Evolutionary conservation across 2,888 invertebrate genomes (phyloP), one percentile per base, ranked within the genome.

Genomic region (Hirtodrosophila trivittata): DNA sequence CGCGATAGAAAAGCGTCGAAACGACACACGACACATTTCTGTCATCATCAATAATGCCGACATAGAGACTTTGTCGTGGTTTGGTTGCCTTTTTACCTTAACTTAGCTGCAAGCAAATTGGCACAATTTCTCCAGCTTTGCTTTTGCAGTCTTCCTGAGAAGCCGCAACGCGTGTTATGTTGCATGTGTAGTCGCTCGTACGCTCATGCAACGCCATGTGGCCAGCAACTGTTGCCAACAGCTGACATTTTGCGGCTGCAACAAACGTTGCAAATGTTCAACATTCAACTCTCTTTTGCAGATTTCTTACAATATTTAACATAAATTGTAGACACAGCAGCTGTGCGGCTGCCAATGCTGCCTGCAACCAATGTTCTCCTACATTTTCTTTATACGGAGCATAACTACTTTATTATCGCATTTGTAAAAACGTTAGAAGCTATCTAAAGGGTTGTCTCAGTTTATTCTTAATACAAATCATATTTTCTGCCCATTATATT

Each of bases 31-130:
- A 84, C 87, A 86, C 74, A 84, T 87, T 84, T 86, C 78, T 86
- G 85, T 84, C 86, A 86, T 78, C 78, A 87, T 86, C 87, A 86
- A 86, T 87, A 87, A 86, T 75, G 76, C 86, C 86, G 86, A 67
- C 76, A 66, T 67, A 66, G 56, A 64, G 70, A 62, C 55, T 72
- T 60, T 51, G 28, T 35, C 41, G 50, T 39, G 60, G 41, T 59
- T 63, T 42, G 51, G 28, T 37, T 50, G 59, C 52, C 50, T 64
- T 80, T 50, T 49, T 54, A 55, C 55, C 64, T 56, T 63, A 38
- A 50, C 66, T 58, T 60, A 60, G 32, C 42, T 33, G 55, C 62
- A 57, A 80, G 69, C 80, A 82, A 82, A 82, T 82, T 86, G 84
- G 84, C 86, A 86, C 81, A 82, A 86, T 82, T 86, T 82, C 81